Evolutionary conservation across 2,797 vertebrate genomes (phyloP).

Genomic region (Jordanella pulchra): DNA sequence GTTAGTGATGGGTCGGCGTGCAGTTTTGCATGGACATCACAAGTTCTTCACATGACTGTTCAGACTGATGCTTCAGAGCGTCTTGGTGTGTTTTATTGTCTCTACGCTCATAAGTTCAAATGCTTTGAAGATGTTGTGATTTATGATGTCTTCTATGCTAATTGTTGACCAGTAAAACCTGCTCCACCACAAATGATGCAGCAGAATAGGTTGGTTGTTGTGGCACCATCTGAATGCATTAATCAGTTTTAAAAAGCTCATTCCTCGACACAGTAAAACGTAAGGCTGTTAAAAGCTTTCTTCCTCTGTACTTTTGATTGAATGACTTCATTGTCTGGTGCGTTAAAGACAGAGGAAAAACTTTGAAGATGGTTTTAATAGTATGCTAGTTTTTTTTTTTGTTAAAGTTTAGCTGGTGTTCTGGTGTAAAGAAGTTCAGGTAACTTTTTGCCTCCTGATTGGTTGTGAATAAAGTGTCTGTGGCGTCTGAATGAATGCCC

Average conservation of each 20-base stretch:
- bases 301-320: neutral
- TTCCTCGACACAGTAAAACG: neutral
- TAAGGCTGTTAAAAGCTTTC: neutral
- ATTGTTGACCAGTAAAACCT: neutral
- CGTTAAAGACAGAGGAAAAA: neutral
- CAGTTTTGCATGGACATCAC: neutral
- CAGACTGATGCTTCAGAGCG: neutral
- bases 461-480: constrained; percentile 35
- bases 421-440: constrained; percentile 17
- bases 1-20: neutral
- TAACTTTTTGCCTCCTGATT: constrained; percentile 3
- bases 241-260: neutral
- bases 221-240: neutral
- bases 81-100: neutral
- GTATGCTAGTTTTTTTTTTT: neutral
- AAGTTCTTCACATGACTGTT: neutral
- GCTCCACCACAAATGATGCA: neutral
- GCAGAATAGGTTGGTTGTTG: neutral
- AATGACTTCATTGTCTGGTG: neutral
- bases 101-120: no score
- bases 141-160: neutral
- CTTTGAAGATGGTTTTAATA: neutral
- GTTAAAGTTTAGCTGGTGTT: neutral
- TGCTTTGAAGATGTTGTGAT: no score
- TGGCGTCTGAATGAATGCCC: constrained; percentile 59